These are phyloP conservation scores for Elmis aenea DNA, from an alignment of 2,888 invertebrate species.

Conservation along the genomic window DNA sequence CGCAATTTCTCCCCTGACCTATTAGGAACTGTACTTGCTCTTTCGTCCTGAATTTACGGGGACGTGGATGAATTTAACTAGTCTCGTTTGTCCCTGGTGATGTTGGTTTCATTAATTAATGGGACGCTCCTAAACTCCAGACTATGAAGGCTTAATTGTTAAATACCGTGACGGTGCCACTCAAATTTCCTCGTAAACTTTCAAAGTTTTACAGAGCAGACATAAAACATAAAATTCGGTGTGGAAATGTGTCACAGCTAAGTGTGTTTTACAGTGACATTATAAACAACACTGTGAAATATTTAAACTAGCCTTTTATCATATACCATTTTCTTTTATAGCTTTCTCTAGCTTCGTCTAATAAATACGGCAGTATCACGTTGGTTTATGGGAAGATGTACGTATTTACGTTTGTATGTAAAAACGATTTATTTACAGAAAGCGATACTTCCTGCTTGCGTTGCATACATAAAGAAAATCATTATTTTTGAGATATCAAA, in stretches of 20 bases:
- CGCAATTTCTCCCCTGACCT: too few relatives aligned
- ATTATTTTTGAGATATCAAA: too few relatives aligned
- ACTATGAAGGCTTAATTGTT: constrained; percentile 32
- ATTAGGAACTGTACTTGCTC: too few relatives aligned
- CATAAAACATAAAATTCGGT: constrained; percentile 8
- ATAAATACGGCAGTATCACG: too few relatives aligned
- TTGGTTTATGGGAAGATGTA: too few relatives aligned
- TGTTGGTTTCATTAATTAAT: constrained; percentile 28
- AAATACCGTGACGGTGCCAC: constrained; percentile 35
- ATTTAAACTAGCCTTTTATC: too few relatives aligned
- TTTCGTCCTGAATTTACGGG: constrained; percentile 18
- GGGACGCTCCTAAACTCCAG: constrained; percentile 19
- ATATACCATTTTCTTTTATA: too few relatives aligned
- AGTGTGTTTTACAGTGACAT: constrained; percentile 26
- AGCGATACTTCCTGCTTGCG: too few relatives aligned
- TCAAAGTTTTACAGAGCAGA: constrained; percentile 27
- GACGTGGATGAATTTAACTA: constrained; percentile 16
- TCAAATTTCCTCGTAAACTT: constrained; percentile 36
- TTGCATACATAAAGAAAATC: too few relatives aligned
- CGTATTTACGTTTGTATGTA: too few relatives aligned
- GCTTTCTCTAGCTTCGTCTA: constrained; percentile 2
- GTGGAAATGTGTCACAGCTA: constrained; percentile 18
- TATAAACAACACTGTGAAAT: constrained; percentile 24
- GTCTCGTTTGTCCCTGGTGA: constrained; percentile 16
- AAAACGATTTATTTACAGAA: too few relatives aligned